Evolutionary conservation across 2,888 invertebrate species (phyloP).

Genomic region (Eupithecia subumbrata): DNA sequence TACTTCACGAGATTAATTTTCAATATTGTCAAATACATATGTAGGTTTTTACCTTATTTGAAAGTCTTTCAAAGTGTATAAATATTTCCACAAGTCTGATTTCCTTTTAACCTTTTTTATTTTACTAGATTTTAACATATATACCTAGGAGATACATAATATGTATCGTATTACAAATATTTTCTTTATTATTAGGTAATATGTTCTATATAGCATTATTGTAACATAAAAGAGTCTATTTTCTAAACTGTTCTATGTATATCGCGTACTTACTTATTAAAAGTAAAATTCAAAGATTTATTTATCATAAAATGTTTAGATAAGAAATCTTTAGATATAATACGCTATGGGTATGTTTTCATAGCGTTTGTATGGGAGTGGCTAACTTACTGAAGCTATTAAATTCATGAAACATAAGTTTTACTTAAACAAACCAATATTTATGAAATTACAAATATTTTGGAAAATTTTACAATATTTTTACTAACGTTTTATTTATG

Average conservation of each 20-base stretch:
- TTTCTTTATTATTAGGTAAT: constrained; percentile 11
- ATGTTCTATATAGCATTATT: constrained; percentile 26
- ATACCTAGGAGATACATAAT: constrained; percentile 6
- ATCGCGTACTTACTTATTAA: constrained; percentile 12
- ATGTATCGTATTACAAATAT: constrained; percentile 7
- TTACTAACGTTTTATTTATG: neutral
- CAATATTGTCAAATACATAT: neutral
- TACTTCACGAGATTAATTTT: constrained; percentile 28
- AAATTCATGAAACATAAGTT: neutral
- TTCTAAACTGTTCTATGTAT: constrained; percentile 20
- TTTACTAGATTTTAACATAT: constrained; percentile 1
- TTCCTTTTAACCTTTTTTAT: neutral
- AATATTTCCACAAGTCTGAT: constrained; percentile 23
- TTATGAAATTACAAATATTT: neutral
- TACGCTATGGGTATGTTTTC: constrained; percentile 2
- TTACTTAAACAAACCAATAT: neutral
- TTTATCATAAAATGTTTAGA: constrained; percentile 25
- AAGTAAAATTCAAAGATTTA: constrained; percentile 34
- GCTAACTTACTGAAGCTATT: constrained; percentile 16
- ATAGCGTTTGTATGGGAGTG: constrained; percentile 26
- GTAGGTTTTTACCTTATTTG: neutral
- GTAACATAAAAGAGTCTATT: constrained; percentile 33
- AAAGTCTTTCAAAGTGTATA: neutral
- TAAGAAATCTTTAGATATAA: constrained; percentile 20
- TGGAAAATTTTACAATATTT: neutral